Evolutionary conservation across 2,888 invertebrate genomes (phyloP), one percentile per base, ranked within the genome.

Genomic region (Liodrosophila aerea): DNA sequence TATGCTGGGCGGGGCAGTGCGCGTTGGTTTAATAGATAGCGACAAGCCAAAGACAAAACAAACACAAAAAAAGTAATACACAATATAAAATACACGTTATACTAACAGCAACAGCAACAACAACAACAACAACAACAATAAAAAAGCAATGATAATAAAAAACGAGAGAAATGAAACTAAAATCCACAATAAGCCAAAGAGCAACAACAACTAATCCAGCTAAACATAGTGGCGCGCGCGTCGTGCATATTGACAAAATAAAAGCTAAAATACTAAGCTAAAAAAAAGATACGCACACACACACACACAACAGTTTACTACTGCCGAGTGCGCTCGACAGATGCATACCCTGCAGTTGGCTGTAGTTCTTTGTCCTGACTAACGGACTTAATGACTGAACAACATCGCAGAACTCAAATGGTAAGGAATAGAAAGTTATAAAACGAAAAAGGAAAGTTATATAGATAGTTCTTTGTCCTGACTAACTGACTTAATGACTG

Each of bases 101-200:
- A 46, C 31, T 39, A 58, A 39, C 50, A 37, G 5, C 36, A 53
- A 33, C 13, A 45, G n/a, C 36, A 47, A 16, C 30, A 44, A 11
- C 27, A 43, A 18, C 33, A 49, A 16, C 22, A 57, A 15, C 27
- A 40, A 27, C 30, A 44, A 22, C 22, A 39, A 9, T 33, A 15
- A 2, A 11, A 12, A 1, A n/a, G 34, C n/a, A n/a, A n/a, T n/a
- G n/a, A n/a, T n/a, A n/a, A 9, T 15, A 5, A 36, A 41, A 33
- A 31, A 52, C 11, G 40, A 44, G 43, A 53, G 62, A 51, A 62
- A 50, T 54, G 58, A 68, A 68, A 61, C 67, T 54, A 58, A 67
- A 72, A 72, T 68, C 72, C 72, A 50, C 64, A 72, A 52, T 61
- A 67, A 71, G 72, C 67, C 73, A 60, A 72, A 67, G 36, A 36